Evolutionary conservation across 2,113 vertebrate species (phyloP).

Genomic region (Dryoscopus gambensis): DNA sequence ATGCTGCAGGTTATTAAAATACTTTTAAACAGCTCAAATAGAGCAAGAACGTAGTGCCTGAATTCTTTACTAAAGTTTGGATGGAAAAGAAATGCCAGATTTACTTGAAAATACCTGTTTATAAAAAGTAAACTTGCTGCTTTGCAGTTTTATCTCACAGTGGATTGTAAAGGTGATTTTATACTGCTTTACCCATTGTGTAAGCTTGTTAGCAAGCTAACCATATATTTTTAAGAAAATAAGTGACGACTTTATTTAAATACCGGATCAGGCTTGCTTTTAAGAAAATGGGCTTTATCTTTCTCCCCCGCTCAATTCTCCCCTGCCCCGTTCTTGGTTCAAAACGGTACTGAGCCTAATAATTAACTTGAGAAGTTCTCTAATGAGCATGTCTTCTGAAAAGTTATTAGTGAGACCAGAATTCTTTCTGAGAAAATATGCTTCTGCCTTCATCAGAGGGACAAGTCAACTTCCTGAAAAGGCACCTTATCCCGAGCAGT

Average conservation of each 20-base stretch:
- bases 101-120: background rate
- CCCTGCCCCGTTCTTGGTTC: rapidly evolving
- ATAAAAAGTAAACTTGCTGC: background rate
- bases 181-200: background rate
- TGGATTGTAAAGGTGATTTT: background rate
- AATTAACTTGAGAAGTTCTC: background rate
- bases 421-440: background rate
- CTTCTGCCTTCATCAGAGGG: background rate
- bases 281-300: background rate
- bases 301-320: background rate
- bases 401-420: background rate
- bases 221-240: background rate
- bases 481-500: background rate
- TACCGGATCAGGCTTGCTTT: background rate
- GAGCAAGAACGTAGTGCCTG: background rate
- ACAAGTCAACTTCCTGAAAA: background rate
- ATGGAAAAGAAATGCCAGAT: background rate
- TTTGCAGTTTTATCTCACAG: background rate
- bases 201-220: background rate
- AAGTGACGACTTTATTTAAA: background rate
- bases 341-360: background rate
- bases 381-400: background rate
- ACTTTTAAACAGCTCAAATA: background rate
- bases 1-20: background rate
- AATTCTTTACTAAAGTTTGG: background rate